These are phyloP conservation scores for Xylophagus ater DNA, from an alignment of 2,888 invertebrate species.

Conservation along the genomic window DNA sequence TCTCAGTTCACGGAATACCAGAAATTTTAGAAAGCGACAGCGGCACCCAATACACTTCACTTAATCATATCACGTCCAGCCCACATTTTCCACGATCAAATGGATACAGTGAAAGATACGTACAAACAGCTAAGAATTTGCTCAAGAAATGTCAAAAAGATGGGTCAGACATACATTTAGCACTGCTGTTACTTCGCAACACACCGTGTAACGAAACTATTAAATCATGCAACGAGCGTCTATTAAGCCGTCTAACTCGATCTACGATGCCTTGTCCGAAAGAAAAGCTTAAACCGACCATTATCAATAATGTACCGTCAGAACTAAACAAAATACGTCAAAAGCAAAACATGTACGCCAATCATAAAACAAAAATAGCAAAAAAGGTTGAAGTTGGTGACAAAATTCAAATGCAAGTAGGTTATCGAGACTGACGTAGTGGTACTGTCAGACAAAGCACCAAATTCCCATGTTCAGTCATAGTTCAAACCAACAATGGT, in stretches of 20 bases:
- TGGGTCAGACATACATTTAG: slow-evolving; percentile 1
- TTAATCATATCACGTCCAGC: slow-evolving; percentile 16
- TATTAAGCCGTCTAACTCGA: slow-evolving; percentile 8
- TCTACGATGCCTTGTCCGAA: not conserved
- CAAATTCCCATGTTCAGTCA: too few species aligned
- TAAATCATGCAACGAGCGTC: slow-evolving; percentile 9
- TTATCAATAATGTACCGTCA: not conserved
- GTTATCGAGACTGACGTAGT: too few species aligned
- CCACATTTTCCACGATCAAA: slow-evolving; percentile 13
- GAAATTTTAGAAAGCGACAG: slow-evolving; percentile 17
- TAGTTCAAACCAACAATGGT: too few species aligned
- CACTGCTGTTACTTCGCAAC: slow-evolving; percentile 7
- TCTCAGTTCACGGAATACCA: slow-evolving; percentile 18
- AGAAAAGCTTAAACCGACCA: slow-evolving; percentile 3
- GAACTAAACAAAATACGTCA: not conserved
- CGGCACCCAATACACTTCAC: slow-evolving; percentile 19
- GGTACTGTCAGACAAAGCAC: too few species aligned
- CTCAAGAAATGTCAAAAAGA: slow-evolving; percentile 2
- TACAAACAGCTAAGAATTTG: slow-evolving; percentile 8
- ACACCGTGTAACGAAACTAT: slow-evolving; percentile 12
- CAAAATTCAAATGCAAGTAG: slow-evolving; percentile 1
- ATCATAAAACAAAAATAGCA: not conserved
- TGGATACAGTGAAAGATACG: slow-evolving; percentile 9
- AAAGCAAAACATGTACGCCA: slow-evolving; percentile 1
- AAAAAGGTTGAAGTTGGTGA: not conserved